Percentiles rank a stretch among this genome's conserved stretches.
Evolutionary conservation across 2,888 invertebrate species (phyloP).

Genomic region (Amphipyra berbera): DNA sequence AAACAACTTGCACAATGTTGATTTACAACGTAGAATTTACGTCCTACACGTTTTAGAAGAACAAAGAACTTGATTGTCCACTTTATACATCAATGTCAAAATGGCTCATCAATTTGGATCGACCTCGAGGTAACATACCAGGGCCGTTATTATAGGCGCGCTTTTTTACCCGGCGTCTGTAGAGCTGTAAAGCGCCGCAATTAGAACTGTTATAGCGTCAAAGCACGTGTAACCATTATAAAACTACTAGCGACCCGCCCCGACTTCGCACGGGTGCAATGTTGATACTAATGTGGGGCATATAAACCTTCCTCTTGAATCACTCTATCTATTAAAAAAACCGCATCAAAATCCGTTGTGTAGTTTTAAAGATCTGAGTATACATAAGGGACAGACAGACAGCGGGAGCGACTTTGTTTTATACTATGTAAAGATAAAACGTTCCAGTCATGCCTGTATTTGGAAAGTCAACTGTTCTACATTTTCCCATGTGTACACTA

Average conservation of each 20-base stretch:
- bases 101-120: constrained; percentile 45
- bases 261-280: no score
- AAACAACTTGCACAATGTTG: constrained; percentile 60
- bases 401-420: no score
- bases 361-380: no score
- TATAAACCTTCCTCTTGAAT: no score
- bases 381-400: no score
- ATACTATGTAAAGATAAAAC: background rate
- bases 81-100: constrained; percentile 60
- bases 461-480: no score
- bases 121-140: constrained; percentile 50
- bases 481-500: no score
- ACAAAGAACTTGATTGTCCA: constrained; percentile 59
- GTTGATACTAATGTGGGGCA: no score
- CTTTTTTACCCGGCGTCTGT: constrained; percentile 19
- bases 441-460: no score
- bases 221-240: constrained; percentile 5
- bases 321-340: no score
- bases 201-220: background rate
- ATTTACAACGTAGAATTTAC: constrained; percentile 56
- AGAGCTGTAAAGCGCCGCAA: constrained; percentile 2
- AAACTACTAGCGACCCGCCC: no score
- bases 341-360: no score
- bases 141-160: constrained; percentile 27
- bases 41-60: constrained; percentile 49